Evolutionary conservation across 2,113 vertebrate species (phyloP).

Genomic region (Rafetus swinhoei): DNA sequence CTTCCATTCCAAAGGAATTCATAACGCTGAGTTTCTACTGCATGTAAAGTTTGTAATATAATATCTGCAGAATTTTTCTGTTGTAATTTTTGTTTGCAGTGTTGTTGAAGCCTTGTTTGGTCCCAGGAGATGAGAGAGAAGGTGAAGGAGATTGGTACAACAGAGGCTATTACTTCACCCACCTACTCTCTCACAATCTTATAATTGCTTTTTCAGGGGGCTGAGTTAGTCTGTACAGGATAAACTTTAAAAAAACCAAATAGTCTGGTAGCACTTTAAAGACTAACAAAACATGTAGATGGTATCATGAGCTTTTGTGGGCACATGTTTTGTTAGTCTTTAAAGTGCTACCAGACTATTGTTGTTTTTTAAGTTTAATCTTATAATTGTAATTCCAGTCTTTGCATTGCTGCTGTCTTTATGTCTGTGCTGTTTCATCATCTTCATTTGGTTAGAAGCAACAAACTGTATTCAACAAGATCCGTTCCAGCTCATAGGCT

Average conservation of each 20-base stretch:
- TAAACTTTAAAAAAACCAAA: no score
- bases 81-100: background rate
- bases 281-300: no score
- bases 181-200: background rate
- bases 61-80: background rate
- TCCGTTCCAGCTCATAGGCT: background rate
- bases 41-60: background rate
- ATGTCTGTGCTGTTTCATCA: background rate
- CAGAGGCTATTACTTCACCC: background rate
- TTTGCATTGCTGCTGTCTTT: background rate
- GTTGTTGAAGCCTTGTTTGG: background rate
- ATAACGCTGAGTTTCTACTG: no score
- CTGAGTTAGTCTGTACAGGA: no score
- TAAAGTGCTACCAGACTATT: no score
- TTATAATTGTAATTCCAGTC: background rate
- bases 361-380: no score
- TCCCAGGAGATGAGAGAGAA: background rate
- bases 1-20: no score
- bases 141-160: background rate
- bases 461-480: background rate
- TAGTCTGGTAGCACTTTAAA: no score
- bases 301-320: no score
- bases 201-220: background rate
- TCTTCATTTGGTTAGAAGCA: background rate
- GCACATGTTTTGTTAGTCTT: no score